Percentiles rank a stretch among this genome's conserved stretches.
phyloP scores from a whole-genome alignment of 2,888 invertebrate species.

The Sesia apiformis region DNA sequence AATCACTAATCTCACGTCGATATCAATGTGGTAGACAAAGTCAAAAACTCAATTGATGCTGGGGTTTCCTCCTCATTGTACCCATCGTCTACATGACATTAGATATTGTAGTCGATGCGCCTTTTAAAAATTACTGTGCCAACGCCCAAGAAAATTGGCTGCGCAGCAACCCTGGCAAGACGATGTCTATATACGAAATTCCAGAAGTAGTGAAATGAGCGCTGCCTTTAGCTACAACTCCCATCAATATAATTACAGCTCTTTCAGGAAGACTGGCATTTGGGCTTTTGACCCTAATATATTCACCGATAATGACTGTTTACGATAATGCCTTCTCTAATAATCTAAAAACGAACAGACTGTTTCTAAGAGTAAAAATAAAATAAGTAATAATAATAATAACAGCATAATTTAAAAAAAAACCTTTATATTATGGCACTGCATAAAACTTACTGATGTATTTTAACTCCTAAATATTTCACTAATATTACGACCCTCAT shows the following conservation, averaged over 20 bases:
- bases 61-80: slow-evolving; percentile 8
- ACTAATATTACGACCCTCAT: no score
- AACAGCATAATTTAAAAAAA: no score
- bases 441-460: no score
- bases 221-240: slow-evolving; percentile 8
- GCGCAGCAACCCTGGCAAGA: slow-evolving; percentile 11
- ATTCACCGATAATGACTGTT: background rate
- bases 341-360: no score
- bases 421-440: no score
- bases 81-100: slow-evolving; percentile 7
- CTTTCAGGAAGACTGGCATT: slow-evolving; percentile 1
- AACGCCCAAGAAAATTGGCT: slow-evolving; percentile 9
- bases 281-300: background rate
- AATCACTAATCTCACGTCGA: slow-evolving; percentile 8
- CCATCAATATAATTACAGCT: slow-evolving; percentile 4
- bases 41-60: slow-evolving; percentile 4
- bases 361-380: no score
- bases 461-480: no score
- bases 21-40: slow-evolving; percentile 6
- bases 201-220: slow-evolving; percentile 5
- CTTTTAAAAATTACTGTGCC: slow-evolving; percentile 5
- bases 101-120: slow-evolving; percentile 6
- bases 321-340: no score
- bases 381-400: no score
- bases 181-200: slow-evolving; percentile 9